Evolutionary conservation across 1,140 invertebrate genomes (phyloP).

Genomic region (Drosophila busckii): DNA sequence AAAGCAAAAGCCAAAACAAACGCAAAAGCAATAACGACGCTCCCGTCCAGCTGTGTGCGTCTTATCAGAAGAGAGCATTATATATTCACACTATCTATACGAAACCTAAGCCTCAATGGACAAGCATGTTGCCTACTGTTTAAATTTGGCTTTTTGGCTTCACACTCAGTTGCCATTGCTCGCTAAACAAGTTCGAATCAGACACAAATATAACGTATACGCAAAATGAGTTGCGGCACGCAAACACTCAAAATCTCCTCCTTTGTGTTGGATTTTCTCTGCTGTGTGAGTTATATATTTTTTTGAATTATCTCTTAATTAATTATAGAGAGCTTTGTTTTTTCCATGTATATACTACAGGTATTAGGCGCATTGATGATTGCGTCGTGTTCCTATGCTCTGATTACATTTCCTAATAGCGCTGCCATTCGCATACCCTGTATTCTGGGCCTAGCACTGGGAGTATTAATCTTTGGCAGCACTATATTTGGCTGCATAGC

Average conservation of each 20-base stretch:
- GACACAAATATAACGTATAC: not conserved
- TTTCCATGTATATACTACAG: conserved; percentile 8
- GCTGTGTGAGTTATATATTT: conserved; percentile 58
- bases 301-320: conserved; percentile 9
- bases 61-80: conserved; percentile 42
- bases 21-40: too few species aligned
- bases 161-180: conserved; percentile 35
- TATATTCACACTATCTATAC: conserved; percentile 18
- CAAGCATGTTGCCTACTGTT: conserved; percentile 6
- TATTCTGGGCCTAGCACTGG: conserved; percentile 59
- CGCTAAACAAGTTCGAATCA: conserved; percentile 14
- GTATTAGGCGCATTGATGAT: conserved; percentile 58
- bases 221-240: conserved; percentile 62
- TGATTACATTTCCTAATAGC: conserved; percentile 45
- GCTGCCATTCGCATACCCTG: conserved; percentile 60
- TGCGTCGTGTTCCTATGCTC: conserved; percentile 55
- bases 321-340: conserved; percentile 2
- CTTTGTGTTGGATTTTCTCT: conserved; percentile 68
- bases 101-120: conserved; percentile 36
- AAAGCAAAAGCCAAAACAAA: too few species aligned
- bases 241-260: conserved; percentile 62
- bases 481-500: conserved; percentile 66
- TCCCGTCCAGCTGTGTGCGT: conserved; percentile 29
- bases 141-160: conserved; percentile 8
- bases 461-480: conserved; percentile 51